phyloP scores from a whole-genome alignment of 2,888 invertebrate genomes.

The Scaptomyza caliginosa region DNA sequence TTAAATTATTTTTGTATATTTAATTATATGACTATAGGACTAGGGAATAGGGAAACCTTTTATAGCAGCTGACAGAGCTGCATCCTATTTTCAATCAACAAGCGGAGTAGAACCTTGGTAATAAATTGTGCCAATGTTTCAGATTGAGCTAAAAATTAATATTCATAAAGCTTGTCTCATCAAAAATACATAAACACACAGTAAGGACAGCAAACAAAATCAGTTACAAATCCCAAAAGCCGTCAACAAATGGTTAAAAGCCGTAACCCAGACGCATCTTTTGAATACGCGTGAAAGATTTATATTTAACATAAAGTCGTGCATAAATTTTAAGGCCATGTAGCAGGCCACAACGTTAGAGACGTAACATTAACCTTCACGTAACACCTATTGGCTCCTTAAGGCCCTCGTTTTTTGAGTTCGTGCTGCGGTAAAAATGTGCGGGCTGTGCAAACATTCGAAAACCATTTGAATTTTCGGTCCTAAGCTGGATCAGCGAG shows the following conservation, averaged over 20 bases:
- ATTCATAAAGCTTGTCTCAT: conserved; percentile 31
- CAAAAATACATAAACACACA: conserved; percentile 33
- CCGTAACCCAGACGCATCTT: conserved; percentile 27
- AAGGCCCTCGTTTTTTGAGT: neutral
- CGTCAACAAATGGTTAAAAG: conserved; percentile 29
- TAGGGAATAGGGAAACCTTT: neutral
- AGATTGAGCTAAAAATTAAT: conserved; percentile 28
- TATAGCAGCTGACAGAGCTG: neutral
- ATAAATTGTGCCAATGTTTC: neutral
- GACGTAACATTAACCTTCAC: conserved; percentile 37
- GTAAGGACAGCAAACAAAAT: conserved; percentile 20
- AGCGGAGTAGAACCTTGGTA: neutral
- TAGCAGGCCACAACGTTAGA: conserved; percentile 38
- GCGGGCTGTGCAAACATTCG: conserved; percentile 36
- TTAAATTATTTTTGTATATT: no score
- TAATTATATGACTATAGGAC: no score
- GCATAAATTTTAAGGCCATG: conserved; percentile 64
- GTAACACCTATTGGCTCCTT: conserved; percentile 54
- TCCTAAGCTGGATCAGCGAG: conserved; percentile 47
- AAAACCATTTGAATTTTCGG: conserved; percentile 35
- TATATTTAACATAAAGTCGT: conserved; percentile 61
- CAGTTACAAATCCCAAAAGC: conserved; percentile 26
- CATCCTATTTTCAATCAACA: neutral
- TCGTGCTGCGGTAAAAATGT: conserved; percentile 27
- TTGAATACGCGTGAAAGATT: conserved; percentile 48